Evolutionary conservation across 1,140 invertebrate species (phyloP).

Genomic region (Orius insidiosus): DNA sequence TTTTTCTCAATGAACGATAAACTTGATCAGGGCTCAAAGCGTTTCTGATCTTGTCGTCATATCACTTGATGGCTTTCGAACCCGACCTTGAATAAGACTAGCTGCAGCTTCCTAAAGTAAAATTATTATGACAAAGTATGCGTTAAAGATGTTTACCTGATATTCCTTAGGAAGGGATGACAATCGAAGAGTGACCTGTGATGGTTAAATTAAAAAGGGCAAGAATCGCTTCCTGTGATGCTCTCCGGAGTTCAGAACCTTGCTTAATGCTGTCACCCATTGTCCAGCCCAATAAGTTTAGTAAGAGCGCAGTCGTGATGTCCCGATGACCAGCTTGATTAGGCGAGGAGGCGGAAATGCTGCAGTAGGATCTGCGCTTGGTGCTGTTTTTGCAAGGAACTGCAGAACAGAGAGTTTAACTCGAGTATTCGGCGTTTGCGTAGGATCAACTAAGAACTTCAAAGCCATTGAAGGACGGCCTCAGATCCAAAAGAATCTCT

Average conservation of each 20-base stretch:
- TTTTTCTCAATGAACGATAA: slow-evolving; percentile 61
- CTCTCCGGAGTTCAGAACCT: slow-evolving; percentile 51
- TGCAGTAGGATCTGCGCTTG: slow-evolving; percentile 29
- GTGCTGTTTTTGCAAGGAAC: slow-evolving; percentile 53
- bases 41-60: slow-evolving; percentile 9
- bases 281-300: slow-evolving; percentile 34
- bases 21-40: slow-evolving; percentile 19
- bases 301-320: slow-evolving; percentile 40
- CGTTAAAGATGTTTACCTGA: slow-evolving; percentile 33
- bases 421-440: slow-evolving; percentile 75
- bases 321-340: slow-evolving; percentile 23
- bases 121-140: too few relatives aligned
- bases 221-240: slow-evolving; percentile 61
- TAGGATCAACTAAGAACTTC: slow-evolving; percentile 69
- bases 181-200: slow-evolving; percentile 69
- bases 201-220: slow-evolving; percentile 75
- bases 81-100: slow-evolving; percentile 64
- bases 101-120: slow-evolving; percentile 55
- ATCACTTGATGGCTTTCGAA: slow-evolving; percentile 29
- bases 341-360: slow-evolving; percentile 23
- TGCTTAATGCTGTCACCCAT: slow-evolving; percentile 42
- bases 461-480: slow-evolving; percentile 16
- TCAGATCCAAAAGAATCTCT: slow-evolving; percentile 28
- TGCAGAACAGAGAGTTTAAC: slow-evolving; percentile 59
- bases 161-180: slow-evolving; percentile 65